These are phyloP conservation scores for Connochaetes taurinus DNA, from an alignment of 2,113 vertebrate genomes.

Conservation along the genomic window DNA sequence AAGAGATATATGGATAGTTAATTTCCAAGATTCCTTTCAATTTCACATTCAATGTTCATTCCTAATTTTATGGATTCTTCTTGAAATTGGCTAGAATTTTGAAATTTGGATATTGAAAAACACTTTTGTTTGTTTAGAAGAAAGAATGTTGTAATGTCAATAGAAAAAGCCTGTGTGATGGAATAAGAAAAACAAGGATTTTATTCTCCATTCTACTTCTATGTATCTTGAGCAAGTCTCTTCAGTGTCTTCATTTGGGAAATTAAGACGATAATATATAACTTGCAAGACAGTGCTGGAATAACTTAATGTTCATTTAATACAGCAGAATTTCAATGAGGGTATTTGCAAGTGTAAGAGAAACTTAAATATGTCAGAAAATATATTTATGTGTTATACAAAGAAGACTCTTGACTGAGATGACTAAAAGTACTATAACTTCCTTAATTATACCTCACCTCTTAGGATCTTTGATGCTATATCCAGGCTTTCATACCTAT, in stretches of 20 bases:
- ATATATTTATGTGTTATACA: not conserved
- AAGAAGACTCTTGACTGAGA: constrained; percentile 14
- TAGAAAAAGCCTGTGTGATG: not conserved
- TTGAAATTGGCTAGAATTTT: not conserved
- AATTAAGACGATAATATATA: not conserved
- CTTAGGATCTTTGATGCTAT: constrained; percentile 3
- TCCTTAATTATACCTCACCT: constrained; percentile 39
- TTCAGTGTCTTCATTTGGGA: not conserved
- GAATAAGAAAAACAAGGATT: not conserved
- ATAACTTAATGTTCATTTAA: not conserved
- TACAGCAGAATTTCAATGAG: not conserved
- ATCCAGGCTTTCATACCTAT: not conserved
- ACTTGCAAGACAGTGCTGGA: not conserved
- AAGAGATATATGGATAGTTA: not conserved
- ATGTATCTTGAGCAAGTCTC: not conserved
- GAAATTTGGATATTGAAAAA: not conserved
- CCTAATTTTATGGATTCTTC: not conserved
- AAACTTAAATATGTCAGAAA: constrained; percentile 33
- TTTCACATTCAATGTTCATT: not conserved
- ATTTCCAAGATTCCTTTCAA: not conserved
- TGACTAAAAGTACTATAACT: constrained; percentile 38
- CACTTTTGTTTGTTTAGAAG: not conserved
- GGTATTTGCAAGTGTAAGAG: not conserved
- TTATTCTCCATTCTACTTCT: not conserved
- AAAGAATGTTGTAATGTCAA: not conserved